Base-by-base conservation (phyloP, 2,113 vertebrate species). In the Hippocampus zosterae region DNA sequence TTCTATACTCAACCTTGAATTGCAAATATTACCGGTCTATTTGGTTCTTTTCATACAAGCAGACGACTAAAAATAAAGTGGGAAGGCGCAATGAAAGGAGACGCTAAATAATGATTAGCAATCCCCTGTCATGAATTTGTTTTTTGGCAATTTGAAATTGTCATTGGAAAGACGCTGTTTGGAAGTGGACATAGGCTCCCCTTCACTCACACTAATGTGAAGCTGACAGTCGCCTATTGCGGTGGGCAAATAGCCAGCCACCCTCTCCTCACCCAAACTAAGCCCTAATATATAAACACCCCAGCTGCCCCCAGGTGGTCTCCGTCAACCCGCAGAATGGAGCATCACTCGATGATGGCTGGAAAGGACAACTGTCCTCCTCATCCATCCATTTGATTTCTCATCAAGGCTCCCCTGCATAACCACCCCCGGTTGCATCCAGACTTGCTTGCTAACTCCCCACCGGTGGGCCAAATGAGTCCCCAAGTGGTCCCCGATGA, bases 311-410 rank as follows among this genome's bases (percentile, higher is more conserved):
- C 84, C 84, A 85, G 86, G 87, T 87, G 86, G 86, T 81, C 85
- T 87, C 84, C 78, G 68, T 86, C 87, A 80, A 81, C 83, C 80
- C 71, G 68, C 19, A 85, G 87, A 90, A 88, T 81, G 81, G 83
- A 67, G 71, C 84, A 72, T 85, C 86, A 85, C 71, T 89, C 87
- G 85, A 16, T 85, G 86, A 83, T 67, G 79, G 77, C 81, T 88
- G 81, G 86, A 85, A 83, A 80, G 84, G 81, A 70, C 74, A 75
- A 75, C 67, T 68, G 57, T 80, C 77, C 46, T 42, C 25, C 41
- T 72, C 80, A 81, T 87, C 62, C 33, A 72, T n/a, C 83, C 81
- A 83, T 82, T 82, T 84, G 74, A 84, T 80, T 69, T 81, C 75
- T 83, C 42, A 1, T 77, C 78, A 76, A 80, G 73, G 50, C 70